These are phyloP conservation scores for Anthoptus insignis DNA, from an alignment of 2,888 invertebrate species.

Conservation along the genomic window DNA sequence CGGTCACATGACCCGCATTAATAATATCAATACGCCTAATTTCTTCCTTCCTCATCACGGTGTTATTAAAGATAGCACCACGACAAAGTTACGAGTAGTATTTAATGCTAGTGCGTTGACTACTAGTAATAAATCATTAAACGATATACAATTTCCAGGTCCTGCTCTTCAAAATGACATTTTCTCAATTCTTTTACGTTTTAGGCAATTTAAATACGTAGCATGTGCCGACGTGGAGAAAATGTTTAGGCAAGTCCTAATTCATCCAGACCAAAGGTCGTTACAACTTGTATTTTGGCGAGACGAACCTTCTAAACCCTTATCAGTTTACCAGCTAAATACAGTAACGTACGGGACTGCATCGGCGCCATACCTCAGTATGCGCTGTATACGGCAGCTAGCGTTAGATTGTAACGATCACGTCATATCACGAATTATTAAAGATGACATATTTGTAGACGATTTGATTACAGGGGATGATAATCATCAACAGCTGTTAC, in stretches of 20 bases:
- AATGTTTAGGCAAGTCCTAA: slow-evolving; percentile 55
- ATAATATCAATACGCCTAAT: background rate
- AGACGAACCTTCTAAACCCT: slow-evolving; percentile 44
- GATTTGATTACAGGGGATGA: slow-evolving; percentile 48
- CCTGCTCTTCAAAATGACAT: slow-evolving; percentile 46
- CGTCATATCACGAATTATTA: slow-evolving; percentile 46
- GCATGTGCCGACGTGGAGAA: slow-evolving; percentile 13
- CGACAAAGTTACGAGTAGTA: slow-evolving; percentile 56
- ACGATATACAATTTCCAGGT: slow-evolving; percentile 49
- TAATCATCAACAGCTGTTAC: background rate
- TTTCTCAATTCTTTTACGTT: slow-evolving; percentile 52
- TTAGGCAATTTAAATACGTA: slow-evolving; percentile 48
- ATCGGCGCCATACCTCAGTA: slow-evolving; percentile 55
- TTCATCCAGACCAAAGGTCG: slow-evolving; percentile 50
- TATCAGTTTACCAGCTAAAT: slow-evolving; percentile 47
- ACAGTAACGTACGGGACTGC: slow-evolving; percentile 49
- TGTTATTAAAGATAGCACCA: slow-evolving; percentile 44
- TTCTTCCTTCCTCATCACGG: slow-evolving; percentile 5
- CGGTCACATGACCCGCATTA: background rate
- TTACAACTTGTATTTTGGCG: slow-evolving; percentile 59
- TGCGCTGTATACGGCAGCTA: slow-evolving; percentile 53
- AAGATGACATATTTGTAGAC: slow-evolving; percentile 50
- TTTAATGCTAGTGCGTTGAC: slow-evolving; percentile 52
- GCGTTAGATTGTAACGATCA: slow-evolving; percentile 53
- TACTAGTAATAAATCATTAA: slow-evolving; percentile 43